Percentiles rank a stretch among this genome's conserved stretches.
phyloP scores from a whole-genome alignment of 2,888 invertebrate genomes.

The Cryptus viduatorius region DNA sequence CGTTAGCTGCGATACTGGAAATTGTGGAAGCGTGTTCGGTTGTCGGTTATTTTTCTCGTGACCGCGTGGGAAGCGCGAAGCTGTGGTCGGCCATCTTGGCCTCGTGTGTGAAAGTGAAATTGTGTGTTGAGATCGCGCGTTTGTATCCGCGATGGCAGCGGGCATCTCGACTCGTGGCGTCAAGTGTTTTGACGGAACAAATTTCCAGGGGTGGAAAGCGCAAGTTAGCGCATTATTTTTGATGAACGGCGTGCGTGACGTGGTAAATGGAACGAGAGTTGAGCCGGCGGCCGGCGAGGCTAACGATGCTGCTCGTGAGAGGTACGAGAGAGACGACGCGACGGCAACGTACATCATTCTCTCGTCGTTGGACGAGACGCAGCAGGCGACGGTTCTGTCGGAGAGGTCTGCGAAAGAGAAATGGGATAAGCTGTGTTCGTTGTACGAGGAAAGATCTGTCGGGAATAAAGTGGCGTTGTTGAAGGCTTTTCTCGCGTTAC shows the following conservation, averaged over 20 bases:
- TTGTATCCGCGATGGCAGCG: conserved; percentile 53
- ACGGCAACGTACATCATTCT: conserved; percentile 15
- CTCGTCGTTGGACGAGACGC: conserved; percentile 14
- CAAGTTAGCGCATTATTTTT: conserved; percentile 63
- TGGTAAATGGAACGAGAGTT: conserved; percentile 56
- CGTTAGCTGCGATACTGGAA: too few species aligned
- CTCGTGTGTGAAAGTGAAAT: too few species aligned
- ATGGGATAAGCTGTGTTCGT: too few species aligned
- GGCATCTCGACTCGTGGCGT: conserved; percentile 55
- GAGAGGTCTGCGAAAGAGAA: conserved; percentile 59
- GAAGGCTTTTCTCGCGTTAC: too few species aligned
- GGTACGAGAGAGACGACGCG: conserved; percentile 47
- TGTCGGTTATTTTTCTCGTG: too few species aligned
- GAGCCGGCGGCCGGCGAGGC: conserved; percentile 34
- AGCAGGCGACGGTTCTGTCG: neutral
- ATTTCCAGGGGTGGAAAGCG: conserved; percentile 67
- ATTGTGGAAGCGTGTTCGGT: too few species aligned
- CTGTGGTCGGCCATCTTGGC: too few species aligned
- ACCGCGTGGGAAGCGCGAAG: too few species aligned
- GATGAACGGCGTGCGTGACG: conserved; percentile 61
- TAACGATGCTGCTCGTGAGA: conserved; percentile 18
- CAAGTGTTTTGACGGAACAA: conserved; percentile 64
- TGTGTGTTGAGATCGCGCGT: neutral
- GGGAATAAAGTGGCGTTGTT: too few species aligned
- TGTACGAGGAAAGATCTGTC: too few species aligned